Base-by-base conservation (phyloP, 2,797 vertebrate species). In the Eremophila alpestris region DNA sequence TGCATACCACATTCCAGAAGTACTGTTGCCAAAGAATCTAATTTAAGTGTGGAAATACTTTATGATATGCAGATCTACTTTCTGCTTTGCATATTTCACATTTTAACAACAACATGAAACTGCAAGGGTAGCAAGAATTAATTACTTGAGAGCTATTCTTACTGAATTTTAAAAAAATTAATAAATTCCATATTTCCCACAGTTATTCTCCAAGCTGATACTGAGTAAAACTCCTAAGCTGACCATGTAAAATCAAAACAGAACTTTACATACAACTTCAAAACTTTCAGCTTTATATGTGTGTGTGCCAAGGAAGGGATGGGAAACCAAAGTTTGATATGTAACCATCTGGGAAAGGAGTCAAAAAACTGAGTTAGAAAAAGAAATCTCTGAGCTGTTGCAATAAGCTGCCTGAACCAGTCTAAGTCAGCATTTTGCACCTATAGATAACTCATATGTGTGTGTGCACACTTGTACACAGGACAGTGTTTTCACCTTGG, bases 291-390 rank as follows among this genome's bases (percentile, higher is more conserved):
- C 23, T 71, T 94, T 79, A 40, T 55, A 56, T 54, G 14, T 63
- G 22, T n/a, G 43, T 15, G 5, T 75, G n/a, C 59, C 49, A 82
- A 79, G 60, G 74, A 67, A 80, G 41, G 36, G 24, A 78, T 34
- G 26, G 67, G 58, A 82, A 89, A 32, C 24, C 76, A 83, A 65
- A 16, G 24, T 83, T 91, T 56, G 29, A 13, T 11, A 49, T 18
- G 23, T 27, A 83, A 65, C 24, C 20, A 11, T 51, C 36, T 83
- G 65, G 58, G 65, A 93, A 94, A 49, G 63, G 26, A 89, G 46
- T 94, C 26, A 83, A 93, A 77, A 93, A 87, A 43, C n/a, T 22
- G 48, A 81, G 45, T 79, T n/a, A 73, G 65, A 71, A 81, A 83
- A 75, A 75, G 16, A 65, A 59, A 17, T 46, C 45, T 63, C 48